phyloP scores from a whole-genome alignment of 2,113 vertebrate genomes.

The Tylochromis polylepis region DNA sequence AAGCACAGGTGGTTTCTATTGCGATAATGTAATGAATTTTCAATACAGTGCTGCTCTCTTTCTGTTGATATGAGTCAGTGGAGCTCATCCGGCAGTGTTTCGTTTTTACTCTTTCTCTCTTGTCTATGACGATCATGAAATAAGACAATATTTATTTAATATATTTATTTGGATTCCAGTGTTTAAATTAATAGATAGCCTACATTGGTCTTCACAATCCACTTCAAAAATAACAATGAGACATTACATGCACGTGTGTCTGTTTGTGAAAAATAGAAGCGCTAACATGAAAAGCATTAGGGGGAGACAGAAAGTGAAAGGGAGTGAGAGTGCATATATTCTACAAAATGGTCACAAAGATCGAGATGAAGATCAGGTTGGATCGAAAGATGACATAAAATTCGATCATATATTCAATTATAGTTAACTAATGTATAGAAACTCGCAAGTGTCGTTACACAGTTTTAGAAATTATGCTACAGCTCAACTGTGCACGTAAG shows the following conservation, averaged over 20 bases:
- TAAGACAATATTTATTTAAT: too few species aligned
- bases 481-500: background rate
- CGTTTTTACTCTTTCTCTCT: too few species aligned
- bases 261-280: background rate
- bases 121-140: too few species aligned
- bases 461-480: background rate
- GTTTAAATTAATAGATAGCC: accelerated
- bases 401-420: background rate
- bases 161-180: background rate
- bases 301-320: background rate
- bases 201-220: background rate
- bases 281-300: background rate
- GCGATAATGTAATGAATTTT: too few species aligned
- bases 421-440: background rate
- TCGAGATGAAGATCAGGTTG: background rate
- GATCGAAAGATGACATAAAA: background rate
- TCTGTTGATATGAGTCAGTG: too few species aligned
- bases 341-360: background rate
- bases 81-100: too few species aligned
- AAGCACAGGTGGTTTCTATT: too few species aligned
- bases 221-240: background rate
- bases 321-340: background rate
- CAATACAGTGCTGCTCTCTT: too few species aligned
- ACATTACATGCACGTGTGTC: accelerated
- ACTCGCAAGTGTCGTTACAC: background rate